Evolutionary conservation across 2,888 invertebrate genomes (phyloP).

Genomic region (Dolichopus griseipennis): DNA sequence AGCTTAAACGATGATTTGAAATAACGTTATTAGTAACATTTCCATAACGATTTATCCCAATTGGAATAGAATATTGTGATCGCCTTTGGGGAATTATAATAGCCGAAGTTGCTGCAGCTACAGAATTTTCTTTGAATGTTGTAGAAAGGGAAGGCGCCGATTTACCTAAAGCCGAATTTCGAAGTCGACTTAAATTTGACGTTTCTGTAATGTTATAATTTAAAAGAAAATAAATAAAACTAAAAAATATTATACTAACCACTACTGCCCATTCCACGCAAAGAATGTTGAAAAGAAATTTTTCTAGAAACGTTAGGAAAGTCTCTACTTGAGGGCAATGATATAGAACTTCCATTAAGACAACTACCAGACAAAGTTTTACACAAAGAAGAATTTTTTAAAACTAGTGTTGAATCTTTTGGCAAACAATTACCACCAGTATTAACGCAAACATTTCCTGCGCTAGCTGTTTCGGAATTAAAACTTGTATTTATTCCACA

Average conservation of each 20-base stretch:
- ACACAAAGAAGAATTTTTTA: constrained; percentile 33
- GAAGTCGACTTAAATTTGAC: constrained; percentile 78
- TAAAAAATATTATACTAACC: constrained; percentile 26
- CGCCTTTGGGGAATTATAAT: constrained; percentile 8
- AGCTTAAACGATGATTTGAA: constrained; percentile 61
- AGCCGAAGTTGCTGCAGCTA: constrained; percentile 37
- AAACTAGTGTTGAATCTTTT: constrained; percentile 28
- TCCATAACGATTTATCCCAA: constrained; percentile 21
- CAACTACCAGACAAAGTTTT: constrained; percentile 36
- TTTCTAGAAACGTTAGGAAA: constrained; percentile 36
- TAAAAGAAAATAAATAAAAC: background rate
- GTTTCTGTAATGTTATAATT: constrained; percentile 30
- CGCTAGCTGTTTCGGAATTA: background rate
- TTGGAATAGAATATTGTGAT: constrained; percentile 12
- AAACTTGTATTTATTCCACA: background rate
- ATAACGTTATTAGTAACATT: constrained; percentile 41
- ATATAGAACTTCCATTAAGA: constrained; percentile 38
- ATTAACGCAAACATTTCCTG: background rate
- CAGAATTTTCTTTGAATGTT: constrained; percentile 19
- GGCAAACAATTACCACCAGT: constrained; percentile 24
- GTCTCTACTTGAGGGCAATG: constrained; percentile 34
- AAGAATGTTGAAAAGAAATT: constrained; percentile 41
- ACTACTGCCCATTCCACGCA: constrained; percentile 33
- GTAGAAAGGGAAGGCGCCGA: constrained; percentile 86
- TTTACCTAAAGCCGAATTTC: constrained; percentile 81